Conservation (phyloP, 2,888 invertebrate genomes). For the Marasmarcha lunaedactyla region DNA sequence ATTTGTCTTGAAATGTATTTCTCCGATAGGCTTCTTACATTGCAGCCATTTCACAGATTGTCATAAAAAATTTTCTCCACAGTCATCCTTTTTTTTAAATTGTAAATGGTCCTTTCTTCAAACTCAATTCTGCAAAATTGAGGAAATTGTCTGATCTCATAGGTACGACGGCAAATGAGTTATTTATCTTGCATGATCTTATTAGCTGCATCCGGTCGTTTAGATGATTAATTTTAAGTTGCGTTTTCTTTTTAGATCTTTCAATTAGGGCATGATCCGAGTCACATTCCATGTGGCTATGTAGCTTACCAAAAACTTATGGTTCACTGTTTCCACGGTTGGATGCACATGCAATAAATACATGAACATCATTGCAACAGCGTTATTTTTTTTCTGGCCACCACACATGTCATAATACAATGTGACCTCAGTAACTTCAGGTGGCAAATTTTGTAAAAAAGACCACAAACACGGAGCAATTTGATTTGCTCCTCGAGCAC, state of each 20-base stretch:
- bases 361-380: constrained; percentile 11
- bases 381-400: constrained; percentile 16
- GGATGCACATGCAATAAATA: constrained; percentile 4
- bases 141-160: constrained; percentile 1
- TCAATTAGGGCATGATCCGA: constrained; percentile 14
- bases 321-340: constrained; percentile 14
- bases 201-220: constrained; percentile 9
- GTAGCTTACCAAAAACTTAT: constrained; percentile 17
- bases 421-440: constrained; percentile 11
- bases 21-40: constrained; percentile 5
- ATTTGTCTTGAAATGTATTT: too few species aligned
- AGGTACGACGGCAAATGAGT: constrained; percentile 7
- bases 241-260: constrained; percentile 10
- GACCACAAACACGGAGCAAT: constrained; percentile 20
- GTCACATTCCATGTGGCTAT: constrained; percentile 14
- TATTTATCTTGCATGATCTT: constrained; percentile 4
- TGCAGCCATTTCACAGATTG: constrained; percentile 13
- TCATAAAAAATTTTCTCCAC: constrained; percentile 9
- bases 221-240: constrained; percentile 11
- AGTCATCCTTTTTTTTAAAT: constrained; percentile 10
- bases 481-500: constrained; percentile 19
- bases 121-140: neutral
- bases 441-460: constrained; percentile 12
- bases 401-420: constrained; percentile 18
- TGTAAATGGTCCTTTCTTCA: constrained; percentile 12